Evolutionary conservation across 1,140 invertebrate genomes (phyloP).

Genomic region (Temnothorax nylanderi): DNA sequence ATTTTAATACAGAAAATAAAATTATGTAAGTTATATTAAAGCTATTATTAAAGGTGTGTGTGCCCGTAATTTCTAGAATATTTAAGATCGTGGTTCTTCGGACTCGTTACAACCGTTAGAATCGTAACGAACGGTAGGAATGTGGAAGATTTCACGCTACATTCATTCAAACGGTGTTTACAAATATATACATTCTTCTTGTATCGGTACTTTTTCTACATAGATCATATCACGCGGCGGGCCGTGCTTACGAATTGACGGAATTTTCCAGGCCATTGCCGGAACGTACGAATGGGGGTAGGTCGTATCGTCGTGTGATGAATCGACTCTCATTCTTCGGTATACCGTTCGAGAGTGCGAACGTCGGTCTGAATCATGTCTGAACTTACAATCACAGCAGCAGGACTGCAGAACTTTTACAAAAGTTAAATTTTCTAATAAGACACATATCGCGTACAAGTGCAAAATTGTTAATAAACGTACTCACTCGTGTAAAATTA

Average conservation of each 20-base stretch:
- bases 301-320: not conserved
- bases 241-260: not conserved
- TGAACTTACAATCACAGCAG: constrained; percentile 6
- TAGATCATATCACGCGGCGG: not conserved
- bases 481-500: not conserved
- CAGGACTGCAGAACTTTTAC: constrained; percentile 29
- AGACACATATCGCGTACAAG: not conserved
- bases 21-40: not conserved
- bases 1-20: not conserved
- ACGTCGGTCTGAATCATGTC: not conserved
- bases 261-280: not conserved
- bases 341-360: not conserved
- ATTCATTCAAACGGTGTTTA: not conserved
- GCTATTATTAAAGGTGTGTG: not conserved
- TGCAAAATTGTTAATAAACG: not conserved
- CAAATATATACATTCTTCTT: not conserved
- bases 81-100: not conserved
- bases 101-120: too few species aligned
- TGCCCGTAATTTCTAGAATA: not conserved
- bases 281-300: not conserved
- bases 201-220: not conserved
- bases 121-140: not conserved
- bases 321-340: not conserved
- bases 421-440: not conserved
- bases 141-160: not conserved